Conservation (phyloP, 1,140 invertebrate species). For the Dendrolimus punctatus region DNA sequence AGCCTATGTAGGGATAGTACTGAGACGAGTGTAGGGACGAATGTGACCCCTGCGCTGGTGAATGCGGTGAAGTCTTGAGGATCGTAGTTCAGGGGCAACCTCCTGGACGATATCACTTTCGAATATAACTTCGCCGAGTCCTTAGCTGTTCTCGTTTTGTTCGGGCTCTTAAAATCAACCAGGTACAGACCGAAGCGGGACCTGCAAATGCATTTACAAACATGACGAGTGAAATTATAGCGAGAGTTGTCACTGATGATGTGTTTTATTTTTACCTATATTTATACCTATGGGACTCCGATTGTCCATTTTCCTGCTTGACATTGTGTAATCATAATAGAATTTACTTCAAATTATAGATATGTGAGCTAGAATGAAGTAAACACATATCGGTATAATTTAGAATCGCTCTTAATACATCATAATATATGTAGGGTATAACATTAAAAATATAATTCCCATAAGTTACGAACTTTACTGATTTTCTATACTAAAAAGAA, state of each 20-base stretch:
- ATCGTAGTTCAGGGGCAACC: constrained; percentile 53
- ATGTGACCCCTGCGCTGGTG: constrained; percentile 25
- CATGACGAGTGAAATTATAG: constrained; percentile 64
- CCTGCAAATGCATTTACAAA: constrained; percentile 72
- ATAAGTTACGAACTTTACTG: no score
- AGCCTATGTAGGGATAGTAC: constrained; percentile 41
- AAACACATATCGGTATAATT: no score
- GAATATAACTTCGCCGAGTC: constrained; percentile 76
- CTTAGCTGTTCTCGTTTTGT: constrained; percentile 81
- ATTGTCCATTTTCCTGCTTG: no score
- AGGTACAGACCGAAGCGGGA: constrained; percentile 83
- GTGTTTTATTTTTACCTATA: constrained; percentile 44
- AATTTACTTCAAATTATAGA: no score
- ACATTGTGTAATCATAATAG: no score
- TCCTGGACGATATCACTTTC: constrained; percentile 43
- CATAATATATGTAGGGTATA: no score
- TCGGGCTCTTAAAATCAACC: constrained; percentile 81
- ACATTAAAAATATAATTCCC: no score
- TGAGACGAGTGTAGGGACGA: constrained; percentile 34
- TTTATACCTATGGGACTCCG: no score
- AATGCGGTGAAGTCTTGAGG: constrained; percentile 64
- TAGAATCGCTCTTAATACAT: no score
- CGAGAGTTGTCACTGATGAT: constrained; percentile 41
- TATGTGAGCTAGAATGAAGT: no score
- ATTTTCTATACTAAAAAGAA: no score